A percentile compares a stretch with the other conserved stretches of the same genome.
Evolutionary conservation across 2,888 invertebrate genomes (phyloP).

Genomic region (Steinernema scapterisci): DNA sequence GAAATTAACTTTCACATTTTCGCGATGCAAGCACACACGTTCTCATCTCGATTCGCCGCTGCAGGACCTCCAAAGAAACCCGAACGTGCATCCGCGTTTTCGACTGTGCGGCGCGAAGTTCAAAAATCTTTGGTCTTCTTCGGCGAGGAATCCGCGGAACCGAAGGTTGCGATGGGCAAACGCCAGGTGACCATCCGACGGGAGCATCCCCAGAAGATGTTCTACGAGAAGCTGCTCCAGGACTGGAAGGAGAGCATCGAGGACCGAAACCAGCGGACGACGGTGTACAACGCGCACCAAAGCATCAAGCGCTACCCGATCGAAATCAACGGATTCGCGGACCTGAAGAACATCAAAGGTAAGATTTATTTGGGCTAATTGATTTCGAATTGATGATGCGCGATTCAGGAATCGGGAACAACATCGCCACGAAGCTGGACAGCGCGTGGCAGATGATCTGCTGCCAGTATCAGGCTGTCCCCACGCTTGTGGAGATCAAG

Average conservation of each 20-base stretch:
- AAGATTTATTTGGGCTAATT: neutral
- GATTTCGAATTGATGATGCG: neutral
- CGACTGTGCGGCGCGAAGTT: neutral
- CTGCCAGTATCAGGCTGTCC: neutral
- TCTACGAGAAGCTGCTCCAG: constrained; percentile 53
- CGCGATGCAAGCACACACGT: no score
- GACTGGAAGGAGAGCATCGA: constrained; percentile 49
- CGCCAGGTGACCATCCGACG: constrained; percentile 32
- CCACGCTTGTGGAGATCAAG: constrained; percentile 7
- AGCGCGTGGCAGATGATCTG: constrained; percentile 54
- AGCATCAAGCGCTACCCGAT: constrained; percentile 56
- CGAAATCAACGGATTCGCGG: constrained; percentile 52
- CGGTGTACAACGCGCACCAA: constrained; percentile 55
- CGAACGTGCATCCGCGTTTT: neutral
- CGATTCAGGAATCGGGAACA: constrained; percentile 59
- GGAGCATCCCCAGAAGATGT: constrained; percentile 52
- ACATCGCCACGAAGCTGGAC: constrained; percentile 57
- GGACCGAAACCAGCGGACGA: constrained; percentile 47
- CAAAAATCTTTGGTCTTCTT: neutral
- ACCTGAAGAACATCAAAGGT: constrained; percentile 59
- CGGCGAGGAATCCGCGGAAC: neutral
- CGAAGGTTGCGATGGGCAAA: neutral
- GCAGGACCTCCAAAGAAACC: neutral
- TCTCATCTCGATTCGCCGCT: neutral
- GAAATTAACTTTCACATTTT: no score